A percentile compares a stretch with the other conserved stretches of the same genome.
These are phyloP conservation scores for Heliconius ethilla DNA, from an alignment of 2,888 invertebrate species.

Conservation along the genomic window DNA sequence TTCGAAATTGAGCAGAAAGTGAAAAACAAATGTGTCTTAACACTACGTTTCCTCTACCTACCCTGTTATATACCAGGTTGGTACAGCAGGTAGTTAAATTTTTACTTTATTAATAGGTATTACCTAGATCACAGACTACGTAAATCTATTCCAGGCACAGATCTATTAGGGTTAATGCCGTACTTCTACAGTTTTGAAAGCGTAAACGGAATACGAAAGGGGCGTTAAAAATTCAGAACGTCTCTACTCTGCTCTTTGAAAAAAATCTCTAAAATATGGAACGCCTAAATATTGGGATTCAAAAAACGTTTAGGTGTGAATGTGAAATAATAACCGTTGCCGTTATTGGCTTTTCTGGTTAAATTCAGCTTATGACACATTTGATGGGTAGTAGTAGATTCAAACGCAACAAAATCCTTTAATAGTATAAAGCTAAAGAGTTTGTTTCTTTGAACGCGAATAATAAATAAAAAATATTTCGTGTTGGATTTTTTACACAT, in stretches of 20 bases:
- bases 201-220: slow-evolving; percentile 39
- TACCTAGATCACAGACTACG: not conserved
- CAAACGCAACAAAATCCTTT: not conserved
- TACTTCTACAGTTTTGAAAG: slow-evolving; percentile 30
- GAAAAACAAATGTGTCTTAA: not conserved
- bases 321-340: not conserved
- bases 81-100: not conserved
- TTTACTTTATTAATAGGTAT: not conserved
- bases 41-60: not conserved
- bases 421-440: not conserved
- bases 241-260: slow-evolving; percentile 24
- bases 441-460: not conserved
- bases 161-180: slow-evolving; percentile 29
- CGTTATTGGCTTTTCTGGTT: not conserved
- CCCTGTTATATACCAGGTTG: not conserved
- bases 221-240: slow-evolving; percentile 36
- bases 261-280: slow-evolving; percentile 34
- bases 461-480: too few species aligned
- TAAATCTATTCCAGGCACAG: slow-evolving; percentile 14
- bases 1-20: not conserved
- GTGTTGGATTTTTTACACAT: too few species aligned
- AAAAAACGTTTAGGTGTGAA: not conserved
- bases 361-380: not conserved
- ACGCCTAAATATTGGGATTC: slow-evolving; percentile 26
- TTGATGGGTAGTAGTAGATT: not conserved